Base-by-base conservation (phyloP, 2,888 invertebrate species). In the Amiota mariae region DNA sequence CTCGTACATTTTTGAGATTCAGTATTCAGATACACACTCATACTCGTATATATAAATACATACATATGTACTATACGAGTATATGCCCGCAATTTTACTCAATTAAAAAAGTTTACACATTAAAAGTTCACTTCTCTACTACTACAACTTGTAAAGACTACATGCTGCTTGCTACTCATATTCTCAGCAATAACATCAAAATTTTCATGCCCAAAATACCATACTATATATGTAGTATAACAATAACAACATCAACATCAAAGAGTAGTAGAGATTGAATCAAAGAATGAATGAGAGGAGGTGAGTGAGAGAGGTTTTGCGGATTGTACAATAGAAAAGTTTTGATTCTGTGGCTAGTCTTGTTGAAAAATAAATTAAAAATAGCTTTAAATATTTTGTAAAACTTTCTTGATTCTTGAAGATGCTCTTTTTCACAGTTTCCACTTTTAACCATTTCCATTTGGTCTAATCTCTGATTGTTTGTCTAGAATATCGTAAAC, bases 71-170 rank as follows among this genome's bases (percentile, higher is more conserved):
- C 71, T n/a, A n/a, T n/a, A n/a, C n/a, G n/a, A n/a, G 71, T 73
- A 70, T 71, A 75, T 56, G 68, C 64, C 75, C 71, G 80, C 77
- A 51, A 82, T 87, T 87, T 84, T 82, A 85, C 83, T 85, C 85
- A 87, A 86, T 87, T 87, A 83, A 82, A 87, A 87, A 87, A 87
- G 85, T 87, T 87, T 85, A 77, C 79, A 85, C 85, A 87, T 87
- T 87, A 86, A 87, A 87, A 85, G 84, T 84, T 84, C 82, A 84
- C 81, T 85, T 79, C 12, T 51, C 51, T 51, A 51, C 11, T n/a
- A 51, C n/a, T 13, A 51, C 51, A 6, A 51, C 51, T 51, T n/a
- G n/a, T n/a, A 51, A n/a, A 51, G 51, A 11, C 11, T n/a, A 6
- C 12, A 51, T 51, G 54, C 12, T 10, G 72, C 64, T 72, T 6